Conservation (phyloP, 2,888 invertebrate genomes). For the Scrobipalpa costella region DNA sequence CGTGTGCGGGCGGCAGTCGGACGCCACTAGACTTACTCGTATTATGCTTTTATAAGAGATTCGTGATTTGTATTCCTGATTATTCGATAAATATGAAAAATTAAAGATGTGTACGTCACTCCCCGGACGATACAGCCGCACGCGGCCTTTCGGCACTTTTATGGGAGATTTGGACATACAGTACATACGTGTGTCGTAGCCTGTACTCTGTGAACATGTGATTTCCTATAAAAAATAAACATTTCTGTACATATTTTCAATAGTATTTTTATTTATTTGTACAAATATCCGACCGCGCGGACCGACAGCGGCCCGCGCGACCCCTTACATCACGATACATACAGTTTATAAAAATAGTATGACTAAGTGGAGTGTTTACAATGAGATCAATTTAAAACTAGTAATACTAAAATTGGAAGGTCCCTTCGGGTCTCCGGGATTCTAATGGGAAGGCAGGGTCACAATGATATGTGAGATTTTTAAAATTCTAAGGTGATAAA, state of each 20-base stretch:
- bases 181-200: slow-evolving; percentile 61
- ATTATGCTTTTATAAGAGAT: slow-evolving; percentile 80
- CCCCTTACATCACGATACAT: slow-evolving; percentile 20
- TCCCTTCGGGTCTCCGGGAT: slow-evolving; percentile 41
- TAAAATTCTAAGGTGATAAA: slow-evolving; percentile 51
- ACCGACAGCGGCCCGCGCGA: not conserved
- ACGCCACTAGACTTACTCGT: slow-evolving; percentile 65
- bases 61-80: slow-evolving; percentile 80
- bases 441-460: slow-evolving; percentile 46
- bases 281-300: slow-evolving; percentile 37
- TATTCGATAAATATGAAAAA: slow-evolving; percentile 73
- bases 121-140: slow-evolving; percentile 65
- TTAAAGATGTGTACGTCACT: slow-evolving; percentile 72
- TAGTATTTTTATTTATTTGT: slow-evolving; percentile 74
- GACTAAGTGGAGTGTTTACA: slow-evolving; percentile 51
- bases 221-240: slow-evolving; percentile 77
- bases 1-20: slow-evolving; percentile 33
- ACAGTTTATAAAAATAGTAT: slow-evolving; percentile 57
- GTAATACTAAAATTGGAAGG: slow-evolving; percentile 50
- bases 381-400: slow-evolving; percentile 33
- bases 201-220: slow-evolving; percentile 66
- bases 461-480: slow-evolving; percentile 50
- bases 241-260: slow-evolving; percentile 80
- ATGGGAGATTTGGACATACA: slow-evolving; percentile 62
- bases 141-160: slow-evolving; percentile 60